Evolutionary conservation across 2,888 invertebrate species (phyloP), one percentile per base, ranked within the genome.

Genomic region (Andricus curvator): DNA sequence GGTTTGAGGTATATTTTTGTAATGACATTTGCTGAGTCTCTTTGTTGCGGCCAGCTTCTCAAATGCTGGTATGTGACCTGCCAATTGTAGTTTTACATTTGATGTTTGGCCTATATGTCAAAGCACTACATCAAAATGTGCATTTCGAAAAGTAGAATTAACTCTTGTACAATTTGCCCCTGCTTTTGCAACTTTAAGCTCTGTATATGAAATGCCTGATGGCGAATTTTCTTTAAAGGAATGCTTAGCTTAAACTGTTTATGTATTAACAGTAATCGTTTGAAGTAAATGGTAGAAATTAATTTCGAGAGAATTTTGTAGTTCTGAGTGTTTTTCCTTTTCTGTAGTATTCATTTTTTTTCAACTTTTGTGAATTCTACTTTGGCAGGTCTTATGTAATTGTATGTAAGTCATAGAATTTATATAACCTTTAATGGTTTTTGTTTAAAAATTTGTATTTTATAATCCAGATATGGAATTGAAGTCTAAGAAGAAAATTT

Each of bases 1-100:
- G 79, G 78, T 84, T 68, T 64, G 84, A 83, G 80, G 84, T 81
- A 85, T 84, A 85, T 84, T 86, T 84, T 84, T 80, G 82, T 82
- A 83, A 84, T 84, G 83, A 84, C 83, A 85, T 82, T 84, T 84
- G 81, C 74, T 79, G 82, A 79, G 80, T 81, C 81, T 82, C 81
- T 84, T 83, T 84, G 81, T 84, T 81, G 83, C 80, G 78, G 79
- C 82, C 82, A 85, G 83, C 81, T 82, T 82, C 81, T 80, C 81
- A 80, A 82, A 84, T 83, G 84, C 83, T 83, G 83, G 85, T 84
- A 83, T 79, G 84, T 85, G 77, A 80, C 80, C 78, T 70, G 79
- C 80, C 82, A 80, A 78, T 82, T 78, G 37, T 37, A 78, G 81
- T 81, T 84, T 83, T 80, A 33, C 29, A 51, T 51, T 70, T 70